Conservation (phyloP, 2,113 vertebrate species). For the Protobothrops flavoviridis region DNA sequence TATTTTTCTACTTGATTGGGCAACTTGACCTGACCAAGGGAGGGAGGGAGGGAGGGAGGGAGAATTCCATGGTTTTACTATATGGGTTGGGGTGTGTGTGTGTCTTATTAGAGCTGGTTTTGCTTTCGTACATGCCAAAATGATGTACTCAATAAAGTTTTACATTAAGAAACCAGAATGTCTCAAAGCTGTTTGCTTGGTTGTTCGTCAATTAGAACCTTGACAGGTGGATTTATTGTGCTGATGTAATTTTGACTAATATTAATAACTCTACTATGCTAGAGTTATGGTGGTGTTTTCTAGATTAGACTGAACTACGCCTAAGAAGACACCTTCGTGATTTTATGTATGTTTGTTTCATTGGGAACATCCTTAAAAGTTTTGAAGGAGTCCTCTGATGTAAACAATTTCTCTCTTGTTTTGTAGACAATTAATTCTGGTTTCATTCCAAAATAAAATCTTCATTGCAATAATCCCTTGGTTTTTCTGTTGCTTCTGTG, state of each 20-base stretch:
- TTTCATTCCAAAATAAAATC: not conserved
- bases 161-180: too few species aligned
- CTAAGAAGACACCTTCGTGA: not conserved
- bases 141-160: too few species aligned
- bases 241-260: not conserved
- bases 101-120: too few species aligned
- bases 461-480: not conserved
- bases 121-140: too few species aligned
- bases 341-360: not conserved
- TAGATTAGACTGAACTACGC: not conserved
- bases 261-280: not conserved
- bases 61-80: too few species aligned
- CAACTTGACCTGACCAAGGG: too few species aligned
- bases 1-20: too few species aligned
- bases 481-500: not conserved
- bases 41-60: too few species aligned
- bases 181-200: too few species aligned
- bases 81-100: too few species aligned
- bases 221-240: not conserved
- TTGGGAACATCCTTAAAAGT: not conserved
- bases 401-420: not conserved
- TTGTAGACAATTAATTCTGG: not conserved
- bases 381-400: not conserved
- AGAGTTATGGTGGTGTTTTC: not conserved
- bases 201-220: too few species aligned